Evolutionary conservation across 23 tunicate genomes (phyloP), one percentile per base, ranked within the genome.

Genomic region (Ciona savignyi): DNA sequence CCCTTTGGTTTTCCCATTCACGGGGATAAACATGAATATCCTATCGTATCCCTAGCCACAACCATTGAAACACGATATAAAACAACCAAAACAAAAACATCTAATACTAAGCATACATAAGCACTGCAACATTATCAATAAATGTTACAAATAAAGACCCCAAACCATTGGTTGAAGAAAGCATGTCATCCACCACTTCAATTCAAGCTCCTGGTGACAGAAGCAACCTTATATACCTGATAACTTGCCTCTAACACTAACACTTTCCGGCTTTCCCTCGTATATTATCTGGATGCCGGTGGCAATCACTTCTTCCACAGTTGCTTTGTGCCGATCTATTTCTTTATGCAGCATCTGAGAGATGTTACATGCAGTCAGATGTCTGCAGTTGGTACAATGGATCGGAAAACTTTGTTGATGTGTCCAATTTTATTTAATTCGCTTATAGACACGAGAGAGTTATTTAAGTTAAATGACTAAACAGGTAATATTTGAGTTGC

Each of bases 161-260:
- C 74, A 33, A 70, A 34, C 74, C 51, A n/a, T 21, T 34, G 74
- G 51, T 31, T 30, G 29, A 19, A 48, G 34, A 51, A 51, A 70
- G 25, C 21, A 26, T 69, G 67, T 61, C 70, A 65, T 49, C 79
- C 78, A 74, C 30, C 73, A 69, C 73, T 28, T 69, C 73, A 31
- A 34, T 31, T 28, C 73, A 66, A 34, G 73, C 56, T 42, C 56
- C 56, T 42, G 56, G 15, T 42, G 56, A 6, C 56, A 42, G 56
- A 42, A 42, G 56, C 56, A 42, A 42, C 56, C 15, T 6, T 42
- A 42, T 42, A 78, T 88, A 88, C 96, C 96, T 88, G 96, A 29
- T 88, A 88, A 88, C 96, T 88, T 88, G 96, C 96, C 96, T 89
- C 85, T 68, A 62, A 70, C 80, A 56, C 89, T 78, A 33, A 83